Evolutionary conservation across 2,113 vertebrate genomes (phyloP).

Genomic region (Hylia prasina): DNA sequence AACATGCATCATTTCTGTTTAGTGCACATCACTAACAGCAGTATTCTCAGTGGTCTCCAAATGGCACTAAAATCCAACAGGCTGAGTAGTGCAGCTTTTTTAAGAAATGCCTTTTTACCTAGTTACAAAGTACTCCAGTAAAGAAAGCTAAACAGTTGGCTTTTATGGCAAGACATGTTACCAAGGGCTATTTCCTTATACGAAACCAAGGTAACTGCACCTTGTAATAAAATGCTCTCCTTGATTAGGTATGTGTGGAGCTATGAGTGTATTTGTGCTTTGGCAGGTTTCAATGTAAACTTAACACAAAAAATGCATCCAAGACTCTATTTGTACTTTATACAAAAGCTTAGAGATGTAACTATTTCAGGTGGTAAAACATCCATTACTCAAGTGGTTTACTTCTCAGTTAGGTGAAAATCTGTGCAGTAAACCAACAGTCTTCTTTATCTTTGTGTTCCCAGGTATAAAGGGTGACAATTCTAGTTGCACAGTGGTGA

Average conservation of each 20-base stretch:
- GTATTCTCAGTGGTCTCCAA: neutral
- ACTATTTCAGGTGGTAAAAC: neutral
- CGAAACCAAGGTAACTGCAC: neutral
- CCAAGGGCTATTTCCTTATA: neutral
- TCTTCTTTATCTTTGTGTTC: neutral
- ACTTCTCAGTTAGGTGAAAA: neutral
- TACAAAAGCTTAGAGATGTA: neutral
- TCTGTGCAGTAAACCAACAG: neutral
- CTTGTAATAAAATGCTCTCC: neutral
- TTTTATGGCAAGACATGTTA: neutral
- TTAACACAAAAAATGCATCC: neutral
- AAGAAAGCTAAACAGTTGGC: neutral
- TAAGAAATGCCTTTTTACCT: neutral
- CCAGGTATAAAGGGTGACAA: neutral
- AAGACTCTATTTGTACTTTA: neutral
- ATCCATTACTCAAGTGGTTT: neutral
- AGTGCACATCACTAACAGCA: neutral
- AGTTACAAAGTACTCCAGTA: neutral
- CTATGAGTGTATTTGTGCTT: neutral
- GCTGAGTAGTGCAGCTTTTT: neutral
- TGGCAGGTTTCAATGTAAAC: neutral
- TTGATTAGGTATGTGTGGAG: neutral
- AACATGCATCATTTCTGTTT: neutral
- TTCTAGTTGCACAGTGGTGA: neutral
- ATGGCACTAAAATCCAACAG: neutral